Conservation (phyloP, 2,113 vertebrate species). For the Megaleporinus macrocephalus region DNA sequence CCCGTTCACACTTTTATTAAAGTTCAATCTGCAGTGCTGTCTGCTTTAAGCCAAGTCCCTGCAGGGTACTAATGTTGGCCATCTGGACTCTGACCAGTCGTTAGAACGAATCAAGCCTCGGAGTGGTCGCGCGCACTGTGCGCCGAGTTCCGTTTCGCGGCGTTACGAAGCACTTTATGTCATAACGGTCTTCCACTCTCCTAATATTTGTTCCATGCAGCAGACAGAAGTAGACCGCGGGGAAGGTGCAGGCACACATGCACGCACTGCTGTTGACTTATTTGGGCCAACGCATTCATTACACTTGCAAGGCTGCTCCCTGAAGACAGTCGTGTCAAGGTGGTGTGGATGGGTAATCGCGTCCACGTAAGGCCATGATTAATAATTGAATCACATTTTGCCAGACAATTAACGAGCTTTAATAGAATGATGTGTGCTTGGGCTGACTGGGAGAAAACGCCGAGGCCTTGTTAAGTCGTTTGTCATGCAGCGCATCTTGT, state of each 20-base stretch:
- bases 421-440: conserved; percentile 37
- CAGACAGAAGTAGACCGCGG: neutral
- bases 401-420: conserved; percentile 52
- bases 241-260: neutral
- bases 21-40: conserved; percentile 14
- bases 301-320: conserved; percentile 34
- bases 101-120: conserved; percentile 2
- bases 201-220: neutral
- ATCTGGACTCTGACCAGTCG: conserved; percentile 18
- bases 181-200: neutral
- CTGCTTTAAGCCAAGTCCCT: conserved; percentile 9
- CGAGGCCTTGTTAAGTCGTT: conserved; percentile 40
- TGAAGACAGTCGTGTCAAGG: conserved; percentile 18
- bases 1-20: conserved; percentile 13
- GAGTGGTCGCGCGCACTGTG: neutral
- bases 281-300: conserved; percentile 46
- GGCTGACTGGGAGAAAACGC: neutral
- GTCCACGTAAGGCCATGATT: conserved; percentile 51
- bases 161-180: neutral
- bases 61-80: conserved; percentile 3
- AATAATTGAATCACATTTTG: conserved; percentile 56
- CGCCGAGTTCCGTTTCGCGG: neutral
- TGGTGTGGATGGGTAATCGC: conserved; percentile 32
- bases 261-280: conserved; percentile 31
- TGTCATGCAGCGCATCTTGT: conserved; percentile 41